These are phyloP conservation scores for Glaucopsyche alexis DNA, from an alignment of 2,888 invertebrate species.

Conservation along the genomic window DNA sequence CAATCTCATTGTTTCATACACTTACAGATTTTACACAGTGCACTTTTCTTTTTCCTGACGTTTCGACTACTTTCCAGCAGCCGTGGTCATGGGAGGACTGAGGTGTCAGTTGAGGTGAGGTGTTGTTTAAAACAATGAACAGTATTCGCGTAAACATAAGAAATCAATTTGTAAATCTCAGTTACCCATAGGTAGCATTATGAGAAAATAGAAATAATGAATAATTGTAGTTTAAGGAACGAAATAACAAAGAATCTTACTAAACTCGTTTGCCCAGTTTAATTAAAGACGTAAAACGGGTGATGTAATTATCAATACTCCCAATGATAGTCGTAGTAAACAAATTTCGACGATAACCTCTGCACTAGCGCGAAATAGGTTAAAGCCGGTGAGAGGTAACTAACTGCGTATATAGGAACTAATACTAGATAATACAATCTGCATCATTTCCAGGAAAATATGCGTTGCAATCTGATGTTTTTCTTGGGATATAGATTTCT, in stretches of 20 bases:
- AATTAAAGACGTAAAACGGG: neutral
- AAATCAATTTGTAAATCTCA: no score
- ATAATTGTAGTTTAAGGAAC: neutral
- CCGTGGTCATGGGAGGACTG: no score
- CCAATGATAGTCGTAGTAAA: conserved; percentile 25
- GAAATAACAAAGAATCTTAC: neutral
- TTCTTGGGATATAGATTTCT: neutral
- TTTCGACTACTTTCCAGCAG: no score
- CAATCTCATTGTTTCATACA: no score
- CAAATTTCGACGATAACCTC: conserved; percentile 20
- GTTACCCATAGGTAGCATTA: no score
- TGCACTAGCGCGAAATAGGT: conserved; percentile 20
- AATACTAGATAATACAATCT: neutral
- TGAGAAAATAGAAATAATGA: no score
- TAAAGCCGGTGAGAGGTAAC: neutral
- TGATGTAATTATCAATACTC: conserved; percentile 21
- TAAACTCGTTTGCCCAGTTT: neutral
- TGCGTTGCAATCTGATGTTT: neutral
- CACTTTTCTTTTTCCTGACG: no score
- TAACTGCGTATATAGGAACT: conserved; percentile 14
- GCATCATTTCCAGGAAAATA: neutral
- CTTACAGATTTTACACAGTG: no score
- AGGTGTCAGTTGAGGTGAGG: no score
- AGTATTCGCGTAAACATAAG: no score
- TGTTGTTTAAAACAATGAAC: no score